phyloP scores from a whole-genome alignment of 2,797 vertebrate species.

The Thunnus albacares region DNA sequence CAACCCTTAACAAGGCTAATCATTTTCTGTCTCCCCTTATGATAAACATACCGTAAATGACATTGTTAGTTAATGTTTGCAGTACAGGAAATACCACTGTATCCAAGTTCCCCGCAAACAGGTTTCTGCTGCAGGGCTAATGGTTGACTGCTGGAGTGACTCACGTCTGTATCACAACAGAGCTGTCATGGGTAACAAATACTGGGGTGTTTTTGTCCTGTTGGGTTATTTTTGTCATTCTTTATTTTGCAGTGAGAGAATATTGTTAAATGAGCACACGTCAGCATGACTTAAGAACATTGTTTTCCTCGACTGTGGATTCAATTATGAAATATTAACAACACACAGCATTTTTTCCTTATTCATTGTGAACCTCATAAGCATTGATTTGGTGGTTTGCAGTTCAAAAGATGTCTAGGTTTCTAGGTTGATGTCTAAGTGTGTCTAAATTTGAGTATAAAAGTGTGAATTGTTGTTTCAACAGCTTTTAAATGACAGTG shows the following conservation, averaged over 20 bases:
- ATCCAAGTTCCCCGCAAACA: neutral
- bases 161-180: slow-evolving; percentile 10
- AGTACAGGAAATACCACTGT: neutral
- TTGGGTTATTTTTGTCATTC: neutral
- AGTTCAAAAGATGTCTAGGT: too few species aligned
- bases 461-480: too few species aligned
- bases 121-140: slow-evolving; percentile 24
- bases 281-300: too few species aligned
- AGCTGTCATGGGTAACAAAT: slow-evolving; percentile 9
- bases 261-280: too few species aligned
- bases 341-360: too few species aligned
- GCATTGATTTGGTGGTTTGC: too few species aligned
- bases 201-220: neutral
- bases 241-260: neutral
- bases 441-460: too few species aligned
- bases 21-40: neutral
- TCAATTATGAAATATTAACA: too few species aligned
- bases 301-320: too few species aligned
- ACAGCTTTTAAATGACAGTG: too few species aligned
- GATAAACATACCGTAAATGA: slow-evolving; percentile 14
- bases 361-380: too few species aligned
- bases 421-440: too few species aligned
- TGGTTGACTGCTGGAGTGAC: slow-evolving; percentile 11
- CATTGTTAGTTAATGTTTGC: slow-evolving; percentile 61
- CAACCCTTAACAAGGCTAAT: neutral